Percentiles rank a stretch among this genome's conserved stretches.
phyloP scores from a whole-genome alignment of 2,888 invertebrate species.

The Cinara cedri region DNA sequence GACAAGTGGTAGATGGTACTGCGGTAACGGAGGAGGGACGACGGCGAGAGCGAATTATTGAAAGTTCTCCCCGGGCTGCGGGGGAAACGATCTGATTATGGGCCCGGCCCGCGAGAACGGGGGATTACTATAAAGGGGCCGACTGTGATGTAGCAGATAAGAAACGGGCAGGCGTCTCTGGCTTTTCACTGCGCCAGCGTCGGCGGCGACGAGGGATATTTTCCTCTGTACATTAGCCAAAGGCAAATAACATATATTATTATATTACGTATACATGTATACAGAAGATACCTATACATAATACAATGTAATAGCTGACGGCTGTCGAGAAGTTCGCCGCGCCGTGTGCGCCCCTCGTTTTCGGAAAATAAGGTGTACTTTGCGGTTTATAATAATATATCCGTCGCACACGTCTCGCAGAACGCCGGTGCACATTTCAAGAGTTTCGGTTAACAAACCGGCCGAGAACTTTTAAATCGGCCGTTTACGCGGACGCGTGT shows the following conservation, averaged over 20 bases:
- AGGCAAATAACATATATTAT: slow-evolving; percentile 25
- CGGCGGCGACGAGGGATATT: neutral
- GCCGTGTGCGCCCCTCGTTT: no score
- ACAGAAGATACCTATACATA: no score
- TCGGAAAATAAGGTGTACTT: no score
- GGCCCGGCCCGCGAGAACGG: slow-evolving; percentile 27
- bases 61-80: slow-evolving; percentile 38
- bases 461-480: neutral
- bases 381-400: no score
- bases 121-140: slow-evolving; percentile 55
- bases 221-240: slow-evolving; percentile 23
- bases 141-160: slow-evolving; percentile 39
- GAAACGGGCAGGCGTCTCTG: slow-evolving; percentile 29
- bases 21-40: neutral
- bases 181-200: no score
- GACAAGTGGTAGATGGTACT: no score
- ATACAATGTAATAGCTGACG: no score
- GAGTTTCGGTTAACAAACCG: slow-evolving; percentile 33
- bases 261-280: neutral
- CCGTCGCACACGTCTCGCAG: neutral
- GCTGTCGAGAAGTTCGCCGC: slow-evolving; percentile 22
- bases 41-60: slow-evolving; percentile 37
- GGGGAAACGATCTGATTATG: slow-evolving; percentile 53
- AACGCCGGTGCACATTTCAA: slow-evolving; percentile 35
- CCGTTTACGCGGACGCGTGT: no score